Evolutionary conservation across 2,113 vertebrate species (phyloP), one percentile per base, ranked within the genome.

Genomic region (Melanerpes aurifrons): DNA sequence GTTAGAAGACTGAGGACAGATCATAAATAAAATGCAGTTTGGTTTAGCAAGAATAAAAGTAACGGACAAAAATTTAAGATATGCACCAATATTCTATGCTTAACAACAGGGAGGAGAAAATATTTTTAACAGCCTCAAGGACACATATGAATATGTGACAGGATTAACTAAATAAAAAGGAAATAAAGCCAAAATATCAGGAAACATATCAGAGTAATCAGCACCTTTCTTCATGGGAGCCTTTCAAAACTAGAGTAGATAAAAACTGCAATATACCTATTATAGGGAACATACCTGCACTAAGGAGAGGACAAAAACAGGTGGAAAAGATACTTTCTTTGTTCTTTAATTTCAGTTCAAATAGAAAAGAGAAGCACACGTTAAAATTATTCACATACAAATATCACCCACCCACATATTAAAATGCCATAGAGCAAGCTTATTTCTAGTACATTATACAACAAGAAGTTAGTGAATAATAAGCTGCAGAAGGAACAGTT

Each of bases 381-480:
- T 59, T 62, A 70, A 77, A 77, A 85, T 26, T 71, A 56, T 37
- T 87, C 43, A 77, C 16, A 63, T 12, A 79, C 21, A 89, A 67
- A 13, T 59, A 71, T 24, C 4, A 47, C 62, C 17, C 31, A 53
- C 19, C 50, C 63, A 59, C 47, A 32, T 2, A 17, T 57, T 73
- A 80, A 79, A 87, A 89, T 32, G 26, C 31, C 53, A 73, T 20
- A 66, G 74, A 89, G 77, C 22, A 86, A 90, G 66, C 28, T 53
- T 32, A 56, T 71, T 84, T 74, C 64, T 66, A 74, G 48, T 54
- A 48, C 9, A 0, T 71, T 87, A 54, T 62, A 61, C 61, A 71
- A 86, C 75, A 92, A 91, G 59, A 64, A 93, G 68, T 85, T 93
- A 93, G 72, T 85, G 92, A 93, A 78, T 73, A 92, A 81, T n/a